Percentiles rank a stretch among this genome's conserved stretches.
These are phyloP conservation scores for Periophthalmus magnuspinnatus DNA, from an alignment of 2,797 vertebrate species.

Conservation along the genomic window DNA sequence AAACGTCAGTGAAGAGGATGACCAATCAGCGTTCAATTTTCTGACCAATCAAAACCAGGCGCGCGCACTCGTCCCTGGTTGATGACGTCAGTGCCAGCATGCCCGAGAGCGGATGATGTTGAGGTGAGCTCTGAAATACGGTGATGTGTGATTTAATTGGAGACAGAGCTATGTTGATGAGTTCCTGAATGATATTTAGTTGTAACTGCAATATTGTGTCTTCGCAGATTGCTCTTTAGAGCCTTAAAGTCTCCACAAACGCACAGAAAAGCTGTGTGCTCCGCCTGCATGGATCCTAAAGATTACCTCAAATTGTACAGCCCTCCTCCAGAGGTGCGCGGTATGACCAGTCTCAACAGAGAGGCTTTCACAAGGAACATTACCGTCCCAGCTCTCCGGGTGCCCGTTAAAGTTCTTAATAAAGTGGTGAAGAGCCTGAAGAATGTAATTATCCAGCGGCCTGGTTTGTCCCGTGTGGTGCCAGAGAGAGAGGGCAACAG, in stretches of 20 bases:
- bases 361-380: constrained; percentile 87
- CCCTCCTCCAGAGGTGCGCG: constrained; percentile 81
- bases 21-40: constrained; percentile 36
- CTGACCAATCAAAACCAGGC: constrained; percentile 53
- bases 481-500: constrained; percentile 69
- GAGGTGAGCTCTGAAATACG: constrained; percentile 57
- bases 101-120: constrained; percentile 60
- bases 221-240: constrained; percentile 47
- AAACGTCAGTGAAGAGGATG: accelerated
- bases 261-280: background rate
- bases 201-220: background rate
- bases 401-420: constrained; percentile 79
- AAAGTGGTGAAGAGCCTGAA: constrained; percentile 83
- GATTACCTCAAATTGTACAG: constrained; percentile 76
- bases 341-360: constrained; percentile 88
- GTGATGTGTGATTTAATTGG: background rate
- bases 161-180: accelerated
- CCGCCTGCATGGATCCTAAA: constrained; percentile 42
- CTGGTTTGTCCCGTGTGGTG: constrained; percentile 85
- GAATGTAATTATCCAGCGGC: constrained; percentile 81
- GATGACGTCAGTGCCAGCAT: constrained; percentile 58
- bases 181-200: background rate
- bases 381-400: constrained; percentile 84
- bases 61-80: constrained; percentile 6
- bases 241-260: constrained; percentile 31